Evolutionary conservation across 2,113 vertebrate species (phyloP), one percentile per base, ranked within the genome.

Genomic region (Notechis scutatus): DNA sequence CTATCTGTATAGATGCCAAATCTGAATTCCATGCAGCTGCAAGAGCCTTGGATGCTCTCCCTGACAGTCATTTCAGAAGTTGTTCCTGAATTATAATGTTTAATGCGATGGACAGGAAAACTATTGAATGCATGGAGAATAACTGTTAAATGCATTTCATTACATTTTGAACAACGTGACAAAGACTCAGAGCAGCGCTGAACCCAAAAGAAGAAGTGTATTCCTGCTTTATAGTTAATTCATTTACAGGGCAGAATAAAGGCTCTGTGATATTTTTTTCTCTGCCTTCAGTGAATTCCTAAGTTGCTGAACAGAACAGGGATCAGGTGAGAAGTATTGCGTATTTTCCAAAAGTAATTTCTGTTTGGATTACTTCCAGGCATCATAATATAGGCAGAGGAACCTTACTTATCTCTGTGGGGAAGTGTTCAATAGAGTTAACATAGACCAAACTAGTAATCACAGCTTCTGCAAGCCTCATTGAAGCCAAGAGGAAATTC

Each of bases 291-390:
- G 54, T n/a, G 18, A 45, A 57, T 87, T 56, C 45, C 12, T 90
- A 94, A 95, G 95, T 93, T 94, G 95, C 94, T 94, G 94, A 87
- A 92, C 94, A 85, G 42, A 61, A 42, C 91, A 92, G 93, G 92
- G 89, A 91, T 95, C 92, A 91, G 45, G 21, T 45, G 92, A 93
- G 45, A 69, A 29, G 69, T 42, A 89, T 85, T 74, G 34, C 20
- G 57, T 42, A 42, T 81, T 81, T 81, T 81, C 74, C 34, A 81
- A 52, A 94, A 91, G 47, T 52, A 59, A 26, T 52, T 85, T 56
- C 93, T 91, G 91, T 90, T 90, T 91, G 12, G 90, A 93, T 91
- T 91, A 52, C 59, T 93, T 85, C 93, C 94, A 91, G 69, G 64
- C n/a, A 61, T 26, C 50, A 69, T 34, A 69, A 42, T 24, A 3